phyloP scores from a whole-genome alignment of 2,888 invertebrate species.

The Willowsia nigromaculata region DNA sequence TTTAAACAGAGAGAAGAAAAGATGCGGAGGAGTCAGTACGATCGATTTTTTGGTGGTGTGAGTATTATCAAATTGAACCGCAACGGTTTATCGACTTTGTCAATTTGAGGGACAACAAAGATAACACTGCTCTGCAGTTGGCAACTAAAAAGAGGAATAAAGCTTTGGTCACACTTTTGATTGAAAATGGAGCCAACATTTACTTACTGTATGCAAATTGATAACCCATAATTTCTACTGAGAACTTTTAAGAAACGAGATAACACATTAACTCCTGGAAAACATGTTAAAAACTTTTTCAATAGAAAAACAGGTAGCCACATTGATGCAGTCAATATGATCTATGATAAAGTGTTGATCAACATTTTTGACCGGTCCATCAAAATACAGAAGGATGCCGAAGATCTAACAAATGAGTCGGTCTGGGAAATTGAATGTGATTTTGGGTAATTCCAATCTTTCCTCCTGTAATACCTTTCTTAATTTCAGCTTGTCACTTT shows the following conservation, averaged over 20 bases:
- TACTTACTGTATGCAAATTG: neutral
- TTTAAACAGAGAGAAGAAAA: neutral
- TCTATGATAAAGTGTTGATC: neutral
- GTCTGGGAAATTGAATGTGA: neutral
- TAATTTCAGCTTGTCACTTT: too few relatives aligned
- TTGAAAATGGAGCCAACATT: slow-evolving; percentile 2
- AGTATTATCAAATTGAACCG: too few relatives aligned
- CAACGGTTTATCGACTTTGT: neutral
- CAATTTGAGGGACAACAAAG: neutral
- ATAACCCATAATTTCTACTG: neutral
- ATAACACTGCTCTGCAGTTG: neutral
- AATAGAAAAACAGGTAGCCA: neutral
- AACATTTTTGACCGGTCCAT: neutral
- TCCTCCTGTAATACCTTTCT: neutral
- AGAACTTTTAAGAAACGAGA: neutral
- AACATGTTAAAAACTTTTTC: neutral
- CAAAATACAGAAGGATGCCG: neutral
- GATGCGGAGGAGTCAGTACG: too few relatives aligned
- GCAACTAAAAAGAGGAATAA: neutral
- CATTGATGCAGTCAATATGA: neutral
- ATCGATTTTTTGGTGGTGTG: too few relatives aligned
- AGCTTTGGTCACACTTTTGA: neutral
- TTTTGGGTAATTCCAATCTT: neutral
- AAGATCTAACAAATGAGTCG: neutral
- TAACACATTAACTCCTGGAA: neutral